Percentiles rank a stretch among this genome's conserved stretches.
These are phyloP conservation scores for Manis pentadactyla DNA, from an alignment of 2,797 vertebrate species.

Conservation along the genomic window DNA sequence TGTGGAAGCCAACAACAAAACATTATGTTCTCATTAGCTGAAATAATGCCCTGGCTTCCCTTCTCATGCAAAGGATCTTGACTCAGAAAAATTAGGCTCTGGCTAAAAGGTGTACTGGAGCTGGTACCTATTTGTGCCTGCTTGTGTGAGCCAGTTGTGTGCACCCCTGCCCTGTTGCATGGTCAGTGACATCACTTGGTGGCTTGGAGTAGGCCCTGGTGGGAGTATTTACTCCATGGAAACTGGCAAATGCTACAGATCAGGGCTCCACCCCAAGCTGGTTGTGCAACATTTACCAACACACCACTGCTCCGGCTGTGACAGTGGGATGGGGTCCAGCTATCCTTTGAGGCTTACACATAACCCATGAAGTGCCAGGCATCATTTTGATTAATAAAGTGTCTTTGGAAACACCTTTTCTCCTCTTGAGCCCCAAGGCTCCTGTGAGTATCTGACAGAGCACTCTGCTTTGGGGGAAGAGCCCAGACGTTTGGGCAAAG, in stretches of 20 bases:
- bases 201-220: neutral
- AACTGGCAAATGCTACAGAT: neutral
- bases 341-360: neutral
- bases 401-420: neutral
- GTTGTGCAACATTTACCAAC: neutral
- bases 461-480: neutral
- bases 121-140: accelerated
- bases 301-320: neutral
- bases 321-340: neutral
- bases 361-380: neutral
- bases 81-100: neutral
- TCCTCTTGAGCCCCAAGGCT: neutral
- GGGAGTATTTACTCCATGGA: neutral
- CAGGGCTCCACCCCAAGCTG: neutral
- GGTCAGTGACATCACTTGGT: neutral
- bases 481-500: neutral
- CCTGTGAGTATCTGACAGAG: neutral
- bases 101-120: neutral
- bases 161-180: neutral
- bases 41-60: constrained; percentile 67
- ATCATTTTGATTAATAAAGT: neutral
- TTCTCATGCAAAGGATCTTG: constrained; percentile 33
- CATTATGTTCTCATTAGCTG: constrained; percentile 66
- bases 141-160: neutral
- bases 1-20: constrained; percentile 78